These are phyloP conservation scores for Antitype chi DNA, from an alignment of 2,888 invertebrate genomes.

Conservation along the genomic window DNA sequence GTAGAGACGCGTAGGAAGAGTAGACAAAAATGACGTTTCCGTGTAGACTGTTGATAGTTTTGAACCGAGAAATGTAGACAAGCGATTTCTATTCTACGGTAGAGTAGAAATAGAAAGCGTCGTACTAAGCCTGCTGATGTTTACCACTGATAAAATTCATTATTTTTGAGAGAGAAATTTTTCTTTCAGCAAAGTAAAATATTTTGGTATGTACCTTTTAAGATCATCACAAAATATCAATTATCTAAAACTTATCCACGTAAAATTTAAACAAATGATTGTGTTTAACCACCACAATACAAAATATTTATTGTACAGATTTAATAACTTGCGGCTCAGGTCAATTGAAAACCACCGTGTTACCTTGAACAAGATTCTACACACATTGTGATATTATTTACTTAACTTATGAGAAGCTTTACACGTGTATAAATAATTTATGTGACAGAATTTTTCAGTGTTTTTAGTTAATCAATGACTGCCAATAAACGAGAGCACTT, in stretches of 20 bases:
- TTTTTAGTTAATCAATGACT: background rate
- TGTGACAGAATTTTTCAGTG: background rate
- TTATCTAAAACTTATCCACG: background rate
- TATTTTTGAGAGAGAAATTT: background rate
- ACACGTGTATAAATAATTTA: background rate
- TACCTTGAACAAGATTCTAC: conserved; percentile 47
- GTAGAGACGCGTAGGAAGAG: too few species aligned
- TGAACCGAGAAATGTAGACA: too few species aligned
- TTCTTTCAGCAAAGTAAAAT: background rate
- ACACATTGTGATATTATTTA: conserved; percentile 33
- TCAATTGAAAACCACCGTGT: conserved; percentile 57
- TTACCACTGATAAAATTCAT: background rate
- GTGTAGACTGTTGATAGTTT: too few species aligned
- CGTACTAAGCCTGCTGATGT: too few species aligned
- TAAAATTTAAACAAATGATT: background rate
- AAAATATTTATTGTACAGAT: conserved; percentile 26
- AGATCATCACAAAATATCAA: too few species aligned
- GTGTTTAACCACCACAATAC: conserved; percentile 24
- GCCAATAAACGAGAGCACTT: background rate
- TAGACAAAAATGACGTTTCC: too few species aligned
- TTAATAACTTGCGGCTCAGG: conserved; percentile 40
- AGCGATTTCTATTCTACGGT: too few species aligned
- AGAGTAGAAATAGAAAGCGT: too few species aligned
- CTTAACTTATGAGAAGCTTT: conserved; percentile 1
- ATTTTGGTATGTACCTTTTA: background rate